Evolutionary conservation across 2,888 invertebrate genomes (phyloP), one percentile per base, ranked within the genome.

Genomic region (Polydrusus tereticollis): DNA sequence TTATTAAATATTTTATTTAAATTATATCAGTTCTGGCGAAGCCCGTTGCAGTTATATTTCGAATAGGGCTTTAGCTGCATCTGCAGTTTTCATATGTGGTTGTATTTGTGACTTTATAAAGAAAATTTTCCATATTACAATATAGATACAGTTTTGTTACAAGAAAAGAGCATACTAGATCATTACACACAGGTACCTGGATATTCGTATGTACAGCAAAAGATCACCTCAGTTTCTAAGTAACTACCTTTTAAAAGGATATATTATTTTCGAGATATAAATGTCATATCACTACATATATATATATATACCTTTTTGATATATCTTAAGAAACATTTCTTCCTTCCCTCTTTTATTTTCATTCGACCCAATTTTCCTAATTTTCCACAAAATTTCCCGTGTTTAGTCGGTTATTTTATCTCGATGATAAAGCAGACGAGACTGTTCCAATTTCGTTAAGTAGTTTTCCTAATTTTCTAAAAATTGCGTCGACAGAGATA

Each of bases 401-500:
- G 70, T 70, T 70, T 70, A 63, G 57, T 65, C 55, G 41, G 65
- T 65, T 71, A 70, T 65, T 70, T 70, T 70, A 71, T 71, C 71
- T 66, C 59, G 60, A 71, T 59, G 71, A 65, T 71, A 65, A 65
- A 55, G 65, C 60, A 36, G 57, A 57, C 70, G 65, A 62, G 64
- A 70, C 64, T 64, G 41, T 70, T 70, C 60, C 66, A 78, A 79
- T 79, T 79, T 77, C 59, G 70, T 74, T 77, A 77, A 79, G 79
- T 79, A 79, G 75, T 74, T 78, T 78, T 79, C 76, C 77, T 78
- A 78, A 79, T 79, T 79, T 77, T 66, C 74, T 74, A 77, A 77
- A 78, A 78, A 78, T 69, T 75, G 76, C 73, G 77, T 74, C 75
- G 79, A 78, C 78, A 77, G 78, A 75, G 75, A 79, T 75, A 76